Evolutionary conservation across 2,113 vertebrate species (phyloP), one percentile per base, ranked within the genome.

Genomic region (Polyodon spathula): DNA sequence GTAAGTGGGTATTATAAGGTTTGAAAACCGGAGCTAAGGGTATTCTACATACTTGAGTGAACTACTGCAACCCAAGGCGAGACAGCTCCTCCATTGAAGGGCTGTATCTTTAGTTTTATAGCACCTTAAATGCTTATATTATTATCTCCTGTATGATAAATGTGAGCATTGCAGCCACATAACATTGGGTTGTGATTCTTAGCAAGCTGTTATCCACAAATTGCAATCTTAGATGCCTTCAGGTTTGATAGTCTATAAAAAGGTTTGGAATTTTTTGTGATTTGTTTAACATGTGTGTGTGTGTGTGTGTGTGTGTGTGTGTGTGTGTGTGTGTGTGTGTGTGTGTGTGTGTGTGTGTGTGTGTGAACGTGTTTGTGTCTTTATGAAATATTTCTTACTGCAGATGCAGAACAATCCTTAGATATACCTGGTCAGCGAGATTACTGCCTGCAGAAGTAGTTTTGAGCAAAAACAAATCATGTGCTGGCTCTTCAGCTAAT

Each of bases 1-100:
- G 4, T 50, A 10, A 50, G 46, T 50, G 11, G 11, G 11, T 4
- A 3, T 50, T 50, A 50, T 50, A 12, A 50, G n/a, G 46, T 50
- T 50, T 50, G 46, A 50, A 50, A 12, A 50, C 46, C 11, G 4
- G n/a, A 50, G n/a, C 46, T 11, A n/a, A 50, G 11, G 46, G 46
- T 50, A n/a, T 50, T 50, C 46, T 50, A 50, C 46, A 50, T n/a
- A 50, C 53, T 37, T 54, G 5, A 54, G 27, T 54, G 27, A 54
- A 27, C 5, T 8, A 27, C 53, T 54, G 53, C n/a, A 37, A 27
- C 53, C 27, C 53, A 54, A 54, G 53, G 53, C n/a, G n/a, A 54
- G 4, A 54, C 17, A 27, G 53, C 27, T 27, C 17, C 17, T 11
- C 5, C 9, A 12, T 27, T 5, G 6, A 27, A 16, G 53, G n/a